phyloP scores from a whole-genome alignment of 2,797 vertebrate species.

The Argya squamiceps region DNA sequence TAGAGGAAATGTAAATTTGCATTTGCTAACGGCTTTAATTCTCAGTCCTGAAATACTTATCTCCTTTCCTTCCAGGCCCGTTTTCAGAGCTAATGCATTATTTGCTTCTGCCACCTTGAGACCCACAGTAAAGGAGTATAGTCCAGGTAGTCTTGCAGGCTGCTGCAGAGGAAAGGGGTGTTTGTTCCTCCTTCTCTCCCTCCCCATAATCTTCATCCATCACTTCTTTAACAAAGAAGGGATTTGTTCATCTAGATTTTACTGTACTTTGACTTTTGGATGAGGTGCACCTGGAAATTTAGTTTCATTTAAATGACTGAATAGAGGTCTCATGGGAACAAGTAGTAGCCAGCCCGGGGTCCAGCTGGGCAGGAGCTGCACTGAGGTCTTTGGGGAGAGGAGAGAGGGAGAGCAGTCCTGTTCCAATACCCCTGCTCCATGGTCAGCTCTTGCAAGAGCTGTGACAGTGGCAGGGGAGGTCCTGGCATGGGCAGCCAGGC shows the following conservation, averaged over 20 bases:
- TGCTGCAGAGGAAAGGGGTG: not conserved
- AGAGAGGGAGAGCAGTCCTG: not conserved
- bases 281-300: not conserved
- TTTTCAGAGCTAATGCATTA: constrained; percentile 8
- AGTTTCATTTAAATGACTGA: not conserved
- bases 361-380: not conserved
- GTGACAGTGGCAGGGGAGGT: not conserved
- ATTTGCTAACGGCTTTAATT: constrained; percentile 62
- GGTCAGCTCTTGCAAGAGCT: accelerated
- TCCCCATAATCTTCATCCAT: not conserved
- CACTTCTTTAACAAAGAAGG: not conserved
- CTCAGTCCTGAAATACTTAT: constrained; percentile 43
- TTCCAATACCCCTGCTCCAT: not conserved
- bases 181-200: not conserved
- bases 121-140: not conserved
- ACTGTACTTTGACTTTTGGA: not conserved
- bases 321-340: not conserved
- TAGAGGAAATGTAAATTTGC: constrained; percentile 71
- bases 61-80: constrained; percentile 32
- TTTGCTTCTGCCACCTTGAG: constrained; percentile 12
- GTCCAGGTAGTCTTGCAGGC: not conserved
- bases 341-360: not conserved
- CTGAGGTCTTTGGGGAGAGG: not conserved
- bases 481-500: not conserved
- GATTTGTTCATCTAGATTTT: not conserved